phyloP scores from a whole-genome alignment of 2,888 invertebrate species.

The Polylopha cassiicola region DNA sequence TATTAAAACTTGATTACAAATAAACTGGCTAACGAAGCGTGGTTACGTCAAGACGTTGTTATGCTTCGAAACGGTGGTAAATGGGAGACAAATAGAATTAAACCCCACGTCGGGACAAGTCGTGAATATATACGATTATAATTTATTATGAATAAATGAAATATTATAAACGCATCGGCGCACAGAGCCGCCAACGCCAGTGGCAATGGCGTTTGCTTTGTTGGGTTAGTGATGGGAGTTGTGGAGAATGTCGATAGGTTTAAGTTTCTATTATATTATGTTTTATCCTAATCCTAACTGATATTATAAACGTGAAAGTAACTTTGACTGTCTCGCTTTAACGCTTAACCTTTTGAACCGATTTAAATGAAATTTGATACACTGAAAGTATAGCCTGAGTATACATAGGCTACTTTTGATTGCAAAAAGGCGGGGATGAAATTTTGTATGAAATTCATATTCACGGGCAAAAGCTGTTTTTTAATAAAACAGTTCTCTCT shows the following conservation, averaged over 20 bases:
- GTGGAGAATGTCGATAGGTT: too few relatives aligned
- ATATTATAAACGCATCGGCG: conserved; percentile 77
- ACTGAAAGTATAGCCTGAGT: too few relatives aligned
- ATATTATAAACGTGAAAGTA: too few relatives aligned
- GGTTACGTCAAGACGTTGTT: conserved; percentile 18
- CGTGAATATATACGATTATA: conserved; percentile 63
- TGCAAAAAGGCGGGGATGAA: too few relatives aligned
- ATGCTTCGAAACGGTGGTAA: conserved; percentile 21
- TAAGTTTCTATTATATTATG: too few relatives aligned
- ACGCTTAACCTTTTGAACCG: too few relatives aligned
- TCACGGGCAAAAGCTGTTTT: conserved; percentile 9
- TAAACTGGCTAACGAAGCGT: conserved; percentile 26
- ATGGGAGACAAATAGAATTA: conserved; percentile 45
- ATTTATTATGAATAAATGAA: conserved; percentile 78
- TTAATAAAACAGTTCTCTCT: too few relatives aligned
- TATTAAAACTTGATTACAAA: too few relatives aligned
- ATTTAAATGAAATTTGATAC: too few relatives aligned
- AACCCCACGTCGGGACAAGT: conserved; percentile 42
- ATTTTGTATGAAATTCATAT: conserved; percentile 15
- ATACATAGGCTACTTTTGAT: too few relatives aligned
- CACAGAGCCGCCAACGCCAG: conserved; percentile 72
- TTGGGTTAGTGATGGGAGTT: conserved; percentile 49
- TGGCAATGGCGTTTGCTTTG: conserved; percentile 76
- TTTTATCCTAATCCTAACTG: too few relatives aligned
- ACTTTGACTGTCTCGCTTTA: too few relatives aligned